Conservation (phyloP, 2,113 vertebrate species). For the Tragelaphus imberbis region DNA sequence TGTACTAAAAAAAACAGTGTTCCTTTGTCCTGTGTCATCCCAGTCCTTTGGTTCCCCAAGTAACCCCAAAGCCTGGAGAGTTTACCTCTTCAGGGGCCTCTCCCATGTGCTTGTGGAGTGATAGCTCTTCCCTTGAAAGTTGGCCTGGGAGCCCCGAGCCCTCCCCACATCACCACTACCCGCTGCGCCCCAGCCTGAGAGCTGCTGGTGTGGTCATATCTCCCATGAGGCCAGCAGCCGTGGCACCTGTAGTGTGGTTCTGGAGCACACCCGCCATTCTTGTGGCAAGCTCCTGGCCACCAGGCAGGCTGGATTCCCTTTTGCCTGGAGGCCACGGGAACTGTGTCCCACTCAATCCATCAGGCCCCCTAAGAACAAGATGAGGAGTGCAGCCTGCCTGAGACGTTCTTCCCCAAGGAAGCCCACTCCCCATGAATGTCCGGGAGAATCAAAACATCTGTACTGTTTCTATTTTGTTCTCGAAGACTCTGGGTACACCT, state of each 20-base stretch:
- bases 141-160: not conserved
- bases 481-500: not conserved
- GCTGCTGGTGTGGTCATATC: rapidly evolving
- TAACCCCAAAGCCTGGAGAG: not conserved
- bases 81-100: not conserved
- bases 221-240: not conserved
- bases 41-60: no score
- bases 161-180: not conserved
- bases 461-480: not conserved
- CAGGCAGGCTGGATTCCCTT: no score
- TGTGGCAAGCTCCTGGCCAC: not conserved
- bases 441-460: not conserved
- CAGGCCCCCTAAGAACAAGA: not conserved
- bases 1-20: not conserved
- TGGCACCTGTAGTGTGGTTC: not conserved
- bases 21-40: not conserved
- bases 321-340: rapidly evolving
- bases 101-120: not conserved
- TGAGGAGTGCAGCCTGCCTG: rapidly evolving
- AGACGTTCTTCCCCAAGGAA: no score
- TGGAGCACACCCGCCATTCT: rapidly evolving
- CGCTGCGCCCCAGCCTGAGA: not conserved
- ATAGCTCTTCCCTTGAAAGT: not conserved
- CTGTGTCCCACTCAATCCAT: not conserved
- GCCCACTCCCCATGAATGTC: rapidly evolving